These are phyloP conservation scores for Drosophila bunnanda DNA, from an alignment of 2,888 invertebrate species.

Conservation along the genomic window DNA sequence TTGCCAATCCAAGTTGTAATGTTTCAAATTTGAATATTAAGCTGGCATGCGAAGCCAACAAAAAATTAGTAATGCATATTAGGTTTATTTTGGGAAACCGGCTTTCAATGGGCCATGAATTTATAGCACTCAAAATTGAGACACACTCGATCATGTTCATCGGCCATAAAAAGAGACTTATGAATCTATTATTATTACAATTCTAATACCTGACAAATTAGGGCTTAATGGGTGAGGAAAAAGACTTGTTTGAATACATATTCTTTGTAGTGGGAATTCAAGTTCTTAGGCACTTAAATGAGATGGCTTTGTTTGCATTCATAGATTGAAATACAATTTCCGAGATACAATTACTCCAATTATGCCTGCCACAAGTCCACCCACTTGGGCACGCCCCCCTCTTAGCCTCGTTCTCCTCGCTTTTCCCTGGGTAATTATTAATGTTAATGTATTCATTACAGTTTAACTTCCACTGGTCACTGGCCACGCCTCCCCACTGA, in stretches of 20 bases:
- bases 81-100: neutral
- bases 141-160: constrained; percentile 1
- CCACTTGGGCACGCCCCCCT: constrained; percentile 7
- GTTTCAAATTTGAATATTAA: constrained; percentile 17
- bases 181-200: neutral
- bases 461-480: constrained; percentile 42
- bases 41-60: neutral
- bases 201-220: neutral
- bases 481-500: constrained; percentile 4
- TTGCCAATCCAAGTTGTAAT: constrained; percentile 4
- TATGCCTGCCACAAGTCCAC: constrained; percentile 2
- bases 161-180: neutral
- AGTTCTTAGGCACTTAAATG: too few relatives aligned
- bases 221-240: neutral
- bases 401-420: neutral
- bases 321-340: neutral
- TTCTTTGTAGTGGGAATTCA: neutral
- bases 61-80: constrained; percentile 23
- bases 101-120: constrained; percentile 6
- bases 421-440: constrained; percentile 60
- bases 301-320: neutral
- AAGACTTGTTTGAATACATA: neutral
- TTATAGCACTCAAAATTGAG: constrained; percentile 2
- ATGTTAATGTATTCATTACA: constrained; percentile 79
- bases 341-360: neutral